Evolutionary conservation across 2,888 invertebrate genomes (phyloP).

Genomic region (Xylophagus ater): DNA sequence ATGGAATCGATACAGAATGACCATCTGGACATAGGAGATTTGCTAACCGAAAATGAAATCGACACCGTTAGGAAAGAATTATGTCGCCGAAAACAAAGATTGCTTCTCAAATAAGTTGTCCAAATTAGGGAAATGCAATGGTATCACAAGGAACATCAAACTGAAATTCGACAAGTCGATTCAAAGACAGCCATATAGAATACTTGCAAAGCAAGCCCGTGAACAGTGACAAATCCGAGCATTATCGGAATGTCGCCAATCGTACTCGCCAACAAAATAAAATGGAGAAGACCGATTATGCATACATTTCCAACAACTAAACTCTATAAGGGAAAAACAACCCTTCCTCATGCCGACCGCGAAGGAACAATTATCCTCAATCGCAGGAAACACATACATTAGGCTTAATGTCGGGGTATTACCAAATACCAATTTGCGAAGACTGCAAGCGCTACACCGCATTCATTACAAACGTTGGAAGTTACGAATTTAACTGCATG

Average conservation of each 20-base stretch:
- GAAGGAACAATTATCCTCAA: conserved; percentile 28
- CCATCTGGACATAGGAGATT: no score
- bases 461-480: conserved; percentile 15
- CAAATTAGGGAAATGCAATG: no score
- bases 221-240: background rate
- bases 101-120: no score
- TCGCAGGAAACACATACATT: conserved; percentile 24
- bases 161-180: background rate
- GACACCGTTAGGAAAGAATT: no score
- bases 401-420: conserved; percentile 27
- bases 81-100: no score
- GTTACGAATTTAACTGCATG: conserved; percentile 19
- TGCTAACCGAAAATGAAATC: no score
- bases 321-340: conserved; percentile 25
- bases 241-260: conserved; percentile 17
- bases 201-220: background rate
- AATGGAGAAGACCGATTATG: conserved; percentile 20
- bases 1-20: no score
- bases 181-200: background rate
- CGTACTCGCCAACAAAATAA: conserved; percentile 22
- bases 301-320: conserved; percentile 25
- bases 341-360: conserved; percentile 30
- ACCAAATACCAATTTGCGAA: conserved; percentile 28
- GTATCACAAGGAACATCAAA: background rate
- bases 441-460: conserved; percentile 27